Percentiles rank a stretch among this genome's conserved stretches.
phyloP scores from a whole-genome alignment of 2,888 invertebrate genomes.

The Cerceris ruficornis region DNA sequence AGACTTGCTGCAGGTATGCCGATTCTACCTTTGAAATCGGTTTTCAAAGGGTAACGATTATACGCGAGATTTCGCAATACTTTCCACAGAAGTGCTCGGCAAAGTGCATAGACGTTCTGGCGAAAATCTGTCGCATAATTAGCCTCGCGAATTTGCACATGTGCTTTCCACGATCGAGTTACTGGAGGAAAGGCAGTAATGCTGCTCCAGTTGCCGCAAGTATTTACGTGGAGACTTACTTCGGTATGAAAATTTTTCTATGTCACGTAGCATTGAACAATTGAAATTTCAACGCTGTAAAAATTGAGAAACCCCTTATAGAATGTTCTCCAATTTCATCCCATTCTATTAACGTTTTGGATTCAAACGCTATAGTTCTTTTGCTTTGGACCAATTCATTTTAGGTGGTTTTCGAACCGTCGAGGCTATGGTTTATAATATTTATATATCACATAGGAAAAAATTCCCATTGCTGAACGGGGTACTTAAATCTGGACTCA shows the following conservation, averaged over 20 bases:
- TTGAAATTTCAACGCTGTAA: too few relatives aligned
- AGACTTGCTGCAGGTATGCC: conserved; percentile 87
- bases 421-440: too few relatives aligned
- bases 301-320: too few relatives aligned
- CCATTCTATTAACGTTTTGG: too few relatives aligned
- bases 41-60: background rate
- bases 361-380: too few relatives aligned
- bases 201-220: conserved; percentile 83
- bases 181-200: conserved; percentile 84
- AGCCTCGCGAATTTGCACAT: conserved; percentile 92
- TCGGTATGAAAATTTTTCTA: conserved; percentile 82
- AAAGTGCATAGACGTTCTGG: conserved; percentile 88
- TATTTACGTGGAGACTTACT: conserved; percentile 88
- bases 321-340: too few relatives aligned
- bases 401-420: too few relatives aligned
- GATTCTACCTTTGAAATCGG: background rate
- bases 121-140: conserved; percentile 89
- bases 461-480: too few relatives aligned
- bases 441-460: too few relatives aligned
- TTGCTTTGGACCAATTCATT: too few relatives aligned
- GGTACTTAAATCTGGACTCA: too few relatives aligned
- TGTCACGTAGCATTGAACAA: background rate
- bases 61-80: background rate
- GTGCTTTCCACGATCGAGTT: conserved; percentile 88
- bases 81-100: conserved; percentile 86